A percentile compares a stretch with the other conserved stretches of the same genome.
Conservation (phyloP, 2,888 invertebrate genomes). For the Drosophila mimetica region DNA sequence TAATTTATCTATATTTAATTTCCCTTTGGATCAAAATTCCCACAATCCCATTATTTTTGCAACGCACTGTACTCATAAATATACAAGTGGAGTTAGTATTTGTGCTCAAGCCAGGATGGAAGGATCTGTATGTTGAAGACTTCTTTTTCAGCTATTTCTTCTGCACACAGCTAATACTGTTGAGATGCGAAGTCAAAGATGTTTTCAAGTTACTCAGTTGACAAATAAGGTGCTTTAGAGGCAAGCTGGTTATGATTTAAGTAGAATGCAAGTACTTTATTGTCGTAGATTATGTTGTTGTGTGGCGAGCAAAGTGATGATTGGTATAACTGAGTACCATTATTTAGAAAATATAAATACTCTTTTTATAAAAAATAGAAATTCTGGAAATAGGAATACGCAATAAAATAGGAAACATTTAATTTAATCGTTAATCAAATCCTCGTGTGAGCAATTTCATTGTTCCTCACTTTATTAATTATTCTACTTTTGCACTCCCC, state of each 20-base stretch:
- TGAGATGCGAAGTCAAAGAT: conserved; percentile 35
- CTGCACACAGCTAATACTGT: conserved; percentile 26
- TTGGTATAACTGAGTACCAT: background rate
- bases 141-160: conserved; percentile 4
- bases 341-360: too few species aligned
- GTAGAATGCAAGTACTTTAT: conserved; percentile 30
- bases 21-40: too few species aligned
- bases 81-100: conserved; percentile 29
- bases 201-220: conserved; percentile 45
- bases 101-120: conserved; percentile 10
- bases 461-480: background rate
- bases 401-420: background rate
- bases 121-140: background rate
- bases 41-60: background rate
- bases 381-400: background rate
- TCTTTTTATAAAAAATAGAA: too few species aligned
- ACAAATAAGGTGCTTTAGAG: conserved; percentile 47
- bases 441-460: background rate
- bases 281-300: conserved; percentile 17
- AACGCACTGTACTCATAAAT: conserved; percentile 11
- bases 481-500: background rate
- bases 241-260: conserved; percentile 46
- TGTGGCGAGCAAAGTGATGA: conserved; percentile 16
- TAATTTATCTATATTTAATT: background rate
- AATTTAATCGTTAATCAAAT: conserved; percentile 1